phyloP scores from a whole-genome alignment of 2,113 vertebrate species.

The Nematolebias whitei region DNA sequence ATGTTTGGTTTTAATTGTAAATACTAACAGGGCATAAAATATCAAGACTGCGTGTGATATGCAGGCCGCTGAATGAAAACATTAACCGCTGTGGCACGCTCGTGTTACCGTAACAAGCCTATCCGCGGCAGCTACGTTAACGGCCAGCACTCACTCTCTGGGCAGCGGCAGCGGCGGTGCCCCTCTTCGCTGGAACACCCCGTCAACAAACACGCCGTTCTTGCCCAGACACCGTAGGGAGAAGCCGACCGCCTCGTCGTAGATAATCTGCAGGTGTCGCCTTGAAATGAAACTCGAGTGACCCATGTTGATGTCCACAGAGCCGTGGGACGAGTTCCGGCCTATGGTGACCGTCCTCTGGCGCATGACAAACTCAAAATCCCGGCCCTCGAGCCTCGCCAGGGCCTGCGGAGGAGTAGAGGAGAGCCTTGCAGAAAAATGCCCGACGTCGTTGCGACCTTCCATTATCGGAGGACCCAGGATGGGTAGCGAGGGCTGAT shows the following conservation, averaged over 20 bases:
- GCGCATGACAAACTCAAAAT: conserved; percentile 97
- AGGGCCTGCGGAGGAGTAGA: conserved; percentile 74
- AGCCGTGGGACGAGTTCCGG: conserved; percentile 95
- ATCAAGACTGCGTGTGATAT: not conserved
- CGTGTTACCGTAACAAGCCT: conserved; percentile 14
- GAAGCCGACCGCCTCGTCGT: conserved; percentile 87
- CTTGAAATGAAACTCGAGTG: conserved; percentile 98
- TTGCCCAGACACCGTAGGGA: conserved; percentile 91
- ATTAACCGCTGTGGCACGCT: not conserved
- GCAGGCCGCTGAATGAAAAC: not conserved
- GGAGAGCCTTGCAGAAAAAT: conserved; percentile 70
- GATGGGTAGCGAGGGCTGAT: conserved; percentile 66
- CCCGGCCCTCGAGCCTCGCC: conserved; percentile 83
- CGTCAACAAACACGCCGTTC: conserved; percentile 95
- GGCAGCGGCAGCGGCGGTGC: conserved; percentile 89
- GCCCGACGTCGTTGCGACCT: conserved; percentile 46
- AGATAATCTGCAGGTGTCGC: conserved; percentile 92
- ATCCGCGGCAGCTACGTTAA: conserved; percentile 34
- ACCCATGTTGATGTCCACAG: conserved; percentile 97
- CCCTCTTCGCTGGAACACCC: conserved; percentile 93
- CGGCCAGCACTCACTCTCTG: conserved; percentile 85
- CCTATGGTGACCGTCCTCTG: conserved; percentile 93
- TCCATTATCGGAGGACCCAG: conserved; percentile 57
- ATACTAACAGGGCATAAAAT: no score
- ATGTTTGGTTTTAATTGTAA: no score